Evolutionary conservation across 1,140 invertebrate genomes (phyloP), one percentile per base, ranked within the genome.

Genomic region (Dreissena rostriformis): DNA sequence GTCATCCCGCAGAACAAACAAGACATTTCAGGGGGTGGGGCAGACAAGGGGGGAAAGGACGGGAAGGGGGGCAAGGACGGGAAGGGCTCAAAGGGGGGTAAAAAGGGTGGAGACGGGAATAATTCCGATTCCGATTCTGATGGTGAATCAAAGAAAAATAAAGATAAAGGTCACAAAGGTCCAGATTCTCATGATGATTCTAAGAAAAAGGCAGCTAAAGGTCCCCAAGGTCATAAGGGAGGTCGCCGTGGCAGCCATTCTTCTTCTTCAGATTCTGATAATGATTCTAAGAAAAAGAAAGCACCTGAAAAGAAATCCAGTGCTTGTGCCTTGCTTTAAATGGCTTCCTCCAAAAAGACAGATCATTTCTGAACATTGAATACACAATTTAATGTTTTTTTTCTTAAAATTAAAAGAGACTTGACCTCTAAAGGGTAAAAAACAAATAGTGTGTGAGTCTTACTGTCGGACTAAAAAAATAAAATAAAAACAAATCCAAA

Each of bases 281-380:
- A 52, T 53, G 84, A 82, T 65, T 70, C 66, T 19, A 66, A 28
- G 71, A 78, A 82, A 67, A 73, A 73, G 68, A 70, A 82, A 68
- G 39, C 22, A 68, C 61, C 67, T 49, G 66, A 26, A 24, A 79
- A 55, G 55, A 86, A 85, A 29, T 75, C 86, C n/a, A 79, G 74
- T 49, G 72, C 86, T 26, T 86, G 86, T 84, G 77, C 84, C 19
- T 74, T 86, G 19, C 70, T 86, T 10, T 86, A 84, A 81, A 61
- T 15, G 53, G 29, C 65, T 67, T 24, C 65, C 29, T 15, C 65
- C 14, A 24, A 67, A 28, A 15, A 61, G 17, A 10, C n/a, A n/a
- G 8, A 39, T 39, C 39, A 39, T 39, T 39, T 8, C 39, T 39
- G 39, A 5, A 8, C 39, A 39, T 39, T 39, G 39, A 39, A 39